phyloP scores from a whole-genome alignment of 1,140 invertebrate species.

The Pemphigus obesinymphae region DNA sequence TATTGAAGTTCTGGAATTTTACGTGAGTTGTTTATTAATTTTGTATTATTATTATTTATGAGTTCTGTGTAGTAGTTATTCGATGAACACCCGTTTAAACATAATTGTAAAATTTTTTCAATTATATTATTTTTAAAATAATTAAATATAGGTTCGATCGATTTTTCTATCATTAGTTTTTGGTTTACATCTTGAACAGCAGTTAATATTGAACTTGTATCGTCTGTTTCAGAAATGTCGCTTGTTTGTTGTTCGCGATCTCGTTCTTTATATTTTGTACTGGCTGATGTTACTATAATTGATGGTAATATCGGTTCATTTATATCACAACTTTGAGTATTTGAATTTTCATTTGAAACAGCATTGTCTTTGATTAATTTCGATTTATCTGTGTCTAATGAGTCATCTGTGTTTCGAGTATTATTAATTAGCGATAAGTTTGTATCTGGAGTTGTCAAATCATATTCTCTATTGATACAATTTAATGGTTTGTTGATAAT shows the following conservation, averaged over 20 bases:
- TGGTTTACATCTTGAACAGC: background rate
- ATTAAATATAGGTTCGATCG: background rate
- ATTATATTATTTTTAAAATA: background rate
- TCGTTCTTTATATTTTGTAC: background rate
- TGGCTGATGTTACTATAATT: background rate
- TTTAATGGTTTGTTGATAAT: background rate
- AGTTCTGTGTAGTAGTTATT: background rate
- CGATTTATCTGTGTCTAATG: background rate
- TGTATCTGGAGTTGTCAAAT: background rate
- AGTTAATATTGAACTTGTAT: too few relatives aligned
- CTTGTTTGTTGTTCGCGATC: background rate
- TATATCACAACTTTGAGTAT: too few relatives aligned
- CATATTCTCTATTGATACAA: background rate
- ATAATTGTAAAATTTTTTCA: background rate
- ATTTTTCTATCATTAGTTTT: background rate
- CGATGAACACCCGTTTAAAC: too few relatives aligned
- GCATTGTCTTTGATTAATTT: background rate
- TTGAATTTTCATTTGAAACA: background rate
- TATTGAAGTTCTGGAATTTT: background rate
- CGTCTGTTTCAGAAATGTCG: too few relatives aligned
- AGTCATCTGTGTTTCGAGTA: background rate
- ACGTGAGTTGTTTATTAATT: background rate
- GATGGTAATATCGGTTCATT: background rate
- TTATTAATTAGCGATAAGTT: background rate
- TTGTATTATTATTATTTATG: background rate